Evolutionary conservation across 2,888 invertebrate genomes (phyloP).

Genomic region (Campoletis raptor): DNA sequence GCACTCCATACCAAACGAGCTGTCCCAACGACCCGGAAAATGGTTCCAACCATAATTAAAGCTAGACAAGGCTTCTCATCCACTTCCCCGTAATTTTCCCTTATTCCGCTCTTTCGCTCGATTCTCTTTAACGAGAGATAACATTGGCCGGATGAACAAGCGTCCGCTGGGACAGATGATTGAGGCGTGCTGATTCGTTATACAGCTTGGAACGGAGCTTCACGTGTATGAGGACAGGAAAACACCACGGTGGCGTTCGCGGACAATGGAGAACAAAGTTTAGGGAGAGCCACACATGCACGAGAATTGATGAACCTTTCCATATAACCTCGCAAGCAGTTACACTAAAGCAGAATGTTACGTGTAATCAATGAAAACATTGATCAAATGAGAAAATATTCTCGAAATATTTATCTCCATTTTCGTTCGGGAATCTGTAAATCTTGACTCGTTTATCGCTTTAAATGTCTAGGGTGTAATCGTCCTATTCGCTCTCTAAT

Average conservation of each 20-base stretch:
- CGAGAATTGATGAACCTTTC: background rate
- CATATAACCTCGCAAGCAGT: background rate
- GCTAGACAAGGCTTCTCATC: constrained; percentile 27
- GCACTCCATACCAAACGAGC: constrained; percentile 57
- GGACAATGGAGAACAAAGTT: background rate
- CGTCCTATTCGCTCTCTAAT: background rate
- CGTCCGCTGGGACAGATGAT: constrained; percentile 60
- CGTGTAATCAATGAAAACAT: constrained; percentile 3
- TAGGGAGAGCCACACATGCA: background rate
- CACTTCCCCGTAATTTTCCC: constrained; percentile 24
- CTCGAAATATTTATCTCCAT: background rate
- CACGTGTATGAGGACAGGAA: constrained; percentile 8
- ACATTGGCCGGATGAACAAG: constrained; percentile 35
- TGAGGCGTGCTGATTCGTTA: constrained; percentile 60
- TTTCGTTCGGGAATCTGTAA: background rate
- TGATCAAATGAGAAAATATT: background rate
- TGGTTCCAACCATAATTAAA: constrained; percentile 65
- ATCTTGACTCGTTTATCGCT: background rate
- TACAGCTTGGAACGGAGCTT: constrained; percentile 18
- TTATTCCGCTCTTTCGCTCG: constrained; percentile 37
- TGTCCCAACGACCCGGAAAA: constrained; percentile 65
- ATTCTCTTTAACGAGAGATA: constrained; percentile 64
- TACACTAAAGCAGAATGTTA: background rate
- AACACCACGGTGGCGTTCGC: background rate
- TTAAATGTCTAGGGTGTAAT: background rate